Conservation (phyloP, 2,113 vertebrate genomes). For the Hyperoodon ampullatus region DNA sequence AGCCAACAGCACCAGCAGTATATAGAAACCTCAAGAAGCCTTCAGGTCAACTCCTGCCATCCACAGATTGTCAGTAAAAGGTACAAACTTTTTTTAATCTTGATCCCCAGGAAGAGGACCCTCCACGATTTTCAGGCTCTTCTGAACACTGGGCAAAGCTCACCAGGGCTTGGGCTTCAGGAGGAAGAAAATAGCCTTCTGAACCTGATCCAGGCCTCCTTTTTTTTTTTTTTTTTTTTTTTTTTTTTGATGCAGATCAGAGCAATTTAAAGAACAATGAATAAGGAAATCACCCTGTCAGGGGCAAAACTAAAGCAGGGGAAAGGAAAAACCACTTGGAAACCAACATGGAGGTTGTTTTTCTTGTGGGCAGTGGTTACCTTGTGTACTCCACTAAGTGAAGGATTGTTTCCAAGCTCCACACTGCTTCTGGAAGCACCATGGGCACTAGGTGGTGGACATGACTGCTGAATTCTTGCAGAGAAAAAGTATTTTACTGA, state of each 20-base stretch:
- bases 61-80: not conserved
- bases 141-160: not conserved
- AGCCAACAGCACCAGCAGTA: not conserved
- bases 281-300: not conserved
- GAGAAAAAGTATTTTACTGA: not conserved
- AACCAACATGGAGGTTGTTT: not conserved
- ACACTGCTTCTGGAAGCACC: not conserved
- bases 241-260: not conserved
- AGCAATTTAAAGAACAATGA: not conserved
- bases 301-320: not conserved
- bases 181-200: not conserved
- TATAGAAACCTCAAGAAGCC: not conserved
- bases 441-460: not conserved
- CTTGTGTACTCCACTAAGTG: not conserved
- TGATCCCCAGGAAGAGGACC: not conserved
- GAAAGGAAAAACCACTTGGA: not conserved
- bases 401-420: not conserved
- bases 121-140: not conserved
- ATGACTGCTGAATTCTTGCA: not conserved
- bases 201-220: not conserved
- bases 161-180: not conserved
- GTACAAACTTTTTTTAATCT: not conserved
- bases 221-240: not conserved
- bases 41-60: not conserved
- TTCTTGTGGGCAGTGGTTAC: not conserved